phyloP scores from a whole-genome alignment of 2,888 invertebrate species.

The Drosophila peninsularis region DNA sequence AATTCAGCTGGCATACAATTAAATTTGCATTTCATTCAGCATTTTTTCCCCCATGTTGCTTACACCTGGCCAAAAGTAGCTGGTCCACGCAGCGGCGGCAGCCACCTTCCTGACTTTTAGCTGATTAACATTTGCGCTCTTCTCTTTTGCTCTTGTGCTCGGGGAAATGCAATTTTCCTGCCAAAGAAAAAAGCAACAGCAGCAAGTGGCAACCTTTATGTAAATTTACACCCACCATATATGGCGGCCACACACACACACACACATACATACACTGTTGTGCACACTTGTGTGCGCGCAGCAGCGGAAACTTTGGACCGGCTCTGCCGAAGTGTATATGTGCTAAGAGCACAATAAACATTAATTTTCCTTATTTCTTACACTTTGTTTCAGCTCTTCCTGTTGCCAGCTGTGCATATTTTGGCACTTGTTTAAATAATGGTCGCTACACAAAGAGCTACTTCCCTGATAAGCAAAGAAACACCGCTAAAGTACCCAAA shows the following conservation, averaged over 20 bases:
- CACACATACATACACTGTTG: background rate
- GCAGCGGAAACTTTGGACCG: conserved; percentile 13
- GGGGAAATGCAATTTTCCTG: conserved; percentile 70
- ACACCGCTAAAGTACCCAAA: background rate
- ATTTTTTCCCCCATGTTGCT: conserved; percentile 24
- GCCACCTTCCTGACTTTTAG: conserved; percentile 70
- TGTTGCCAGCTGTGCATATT: conserved; percentile 41
- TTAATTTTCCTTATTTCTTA: conserved; percentile 64
- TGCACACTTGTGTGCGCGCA: conserved; percentile 13
- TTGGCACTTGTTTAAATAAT: conserved; percentile 58
- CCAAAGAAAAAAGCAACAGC: conserved; percentile 46
- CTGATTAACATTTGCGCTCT: conserved; percentile 81
- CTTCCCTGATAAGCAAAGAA: background rate
- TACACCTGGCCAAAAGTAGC: conserved; percentile 31
- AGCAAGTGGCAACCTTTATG: conserved; percentile 67
- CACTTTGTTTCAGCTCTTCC: conserved; percentile 37
- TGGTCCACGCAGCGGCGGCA: conserved; percentile 24
- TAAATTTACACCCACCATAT: conserved; percentile 63
- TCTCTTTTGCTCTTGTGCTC: conserved; percentile 39
- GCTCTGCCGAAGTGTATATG: conserved; percentile 59
- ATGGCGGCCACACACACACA: conserved; percentile 21
- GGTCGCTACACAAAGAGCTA: conserved; percentile 17
- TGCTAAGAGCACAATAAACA: conserved; percentile 79
- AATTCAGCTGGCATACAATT: conserved; percentile 80
- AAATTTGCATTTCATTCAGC: conserved; percentile 81